Percentiles rank a stretch among this genome's conserved stretches.
Evolutionary conservation across 23 tunicate genomes (phyloP).

Genomic region (Corella eumyota): DNA sequence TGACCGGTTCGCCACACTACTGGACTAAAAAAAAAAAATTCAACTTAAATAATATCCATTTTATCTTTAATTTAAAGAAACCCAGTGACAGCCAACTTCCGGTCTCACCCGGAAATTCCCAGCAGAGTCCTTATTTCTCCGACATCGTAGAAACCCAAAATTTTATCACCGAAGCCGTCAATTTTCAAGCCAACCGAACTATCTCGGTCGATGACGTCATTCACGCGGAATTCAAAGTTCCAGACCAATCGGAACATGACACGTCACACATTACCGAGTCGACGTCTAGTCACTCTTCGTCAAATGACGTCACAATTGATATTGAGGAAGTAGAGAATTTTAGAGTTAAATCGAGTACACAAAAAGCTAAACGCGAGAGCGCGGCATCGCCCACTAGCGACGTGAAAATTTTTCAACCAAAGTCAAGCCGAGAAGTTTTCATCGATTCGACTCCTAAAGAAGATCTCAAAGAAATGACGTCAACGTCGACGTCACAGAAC

Average conservation of each 20-base stretch:
- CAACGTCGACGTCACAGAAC: too few relatives aligned
- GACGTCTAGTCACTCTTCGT: constrained; percentile 25
- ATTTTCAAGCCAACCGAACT: constrained; percentile 44
- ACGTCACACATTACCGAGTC: constrained; percentile 1
- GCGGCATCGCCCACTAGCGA: too few relatives aligned
- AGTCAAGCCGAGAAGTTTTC: constrained; percentile 49
- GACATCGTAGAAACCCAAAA: constrained; percentile 12
- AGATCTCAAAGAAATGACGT: too few relatives aligned
- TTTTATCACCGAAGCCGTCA: background rate
- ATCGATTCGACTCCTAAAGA: constrained; percentile 33
- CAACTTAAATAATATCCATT: too few relatives aligned
- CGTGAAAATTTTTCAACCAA: constrained; percentile 34
- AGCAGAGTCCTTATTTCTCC: constrained; percentile 8
- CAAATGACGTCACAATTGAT: constrained; percentile 30
- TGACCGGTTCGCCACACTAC: too few relatives aligned
- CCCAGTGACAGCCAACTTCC: too few relatives aligned
- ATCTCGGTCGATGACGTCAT: constrained; percentile 70
- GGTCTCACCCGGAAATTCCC: too few relatives aligned
- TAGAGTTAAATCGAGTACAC: too few relatives aligned
- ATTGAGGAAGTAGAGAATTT: background rate
- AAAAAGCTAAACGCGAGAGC: too few relatives aligned
- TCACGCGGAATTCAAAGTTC: constrained; percentile 4
- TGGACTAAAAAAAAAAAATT: too few relatives aligned
- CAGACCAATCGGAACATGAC: background rate
- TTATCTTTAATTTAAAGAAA: too few relatives aligned